These are phyloP conservation scores for Catocala nupta DNA, from an alignment of 2,888 invertebrate species.

Conservation along the genomic window DNA sequence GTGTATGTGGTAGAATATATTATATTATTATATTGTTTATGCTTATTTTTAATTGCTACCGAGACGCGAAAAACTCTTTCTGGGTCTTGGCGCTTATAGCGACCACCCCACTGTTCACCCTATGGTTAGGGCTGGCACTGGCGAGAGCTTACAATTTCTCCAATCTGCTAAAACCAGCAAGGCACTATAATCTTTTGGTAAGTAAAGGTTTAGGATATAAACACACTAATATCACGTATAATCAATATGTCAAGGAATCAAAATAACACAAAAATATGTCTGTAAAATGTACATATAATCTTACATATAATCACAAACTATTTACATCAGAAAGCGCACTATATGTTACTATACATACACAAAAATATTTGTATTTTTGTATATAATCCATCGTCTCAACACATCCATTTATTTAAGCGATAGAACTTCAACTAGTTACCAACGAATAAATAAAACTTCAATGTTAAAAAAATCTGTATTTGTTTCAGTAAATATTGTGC, in stretches of 20 bases:
- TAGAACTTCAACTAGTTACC: constrained; percentile 13
- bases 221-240: too few species aligned
- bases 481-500: constrained; percentile 19
- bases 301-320: constrained; percentile 82
- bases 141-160: too few species aligned
- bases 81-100: too few species aligned
- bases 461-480: constrained; percentile 2
- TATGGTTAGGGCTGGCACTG: too few species aligned
- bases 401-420: constrained; percentile 18
- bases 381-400: constrained; percentile 25
- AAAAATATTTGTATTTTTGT: constrained; percentile 71
- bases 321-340: constrained; percentile 83
- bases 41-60: too few species aligned
- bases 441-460: constrained; percentile 15
- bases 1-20: too few species aligned
- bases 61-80: too few species aligned
- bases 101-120: too few species aligned
- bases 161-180: too few species aligned
- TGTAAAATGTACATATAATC: constrained; percentile 87
- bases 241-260: neutral
- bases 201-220: too few species aligned
- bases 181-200: too few species aligned
- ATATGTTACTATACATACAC: constrained; percentile 74
- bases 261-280: constrained; percentile 60
- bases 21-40: too few species aligned